phyloP scores from a whole-genome alignment of 2,113 vertebrate species.

The Suricata suricatta region DNA sequence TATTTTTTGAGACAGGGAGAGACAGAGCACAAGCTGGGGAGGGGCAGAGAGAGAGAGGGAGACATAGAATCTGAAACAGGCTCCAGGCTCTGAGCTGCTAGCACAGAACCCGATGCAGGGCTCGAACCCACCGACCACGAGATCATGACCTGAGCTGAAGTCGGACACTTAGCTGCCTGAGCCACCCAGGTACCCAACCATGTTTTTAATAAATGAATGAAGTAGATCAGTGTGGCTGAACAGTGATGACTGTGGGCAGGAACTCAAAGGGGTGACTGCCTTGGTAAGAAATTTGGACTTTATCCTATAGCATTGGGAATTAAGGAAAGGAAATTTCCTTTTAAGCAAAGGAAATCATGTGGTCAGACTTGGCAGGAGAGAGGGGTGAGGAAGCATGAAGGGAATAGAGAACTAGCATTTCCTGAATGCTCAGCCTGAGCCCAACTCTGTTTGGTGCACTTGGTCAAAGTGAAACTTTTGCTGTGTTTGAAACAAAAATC shows the following conservation, averaged over 20 bases:
- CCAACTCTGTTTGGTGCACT: not conserved
- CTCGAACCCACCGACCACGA: too few species aligned
- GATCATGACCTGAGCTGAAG: too few species aligned
- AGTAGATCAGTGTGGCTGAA: not conserved
- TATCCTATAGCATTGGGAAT: not conserved
- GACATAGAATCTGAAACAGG: too few species aligned
- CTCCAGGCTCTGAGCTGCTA: too few species aligned
- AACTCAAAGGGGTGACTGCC: not conserved
- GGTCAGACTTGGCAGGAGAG: not conserved
- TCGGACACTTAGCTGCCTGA: too few species aligned
- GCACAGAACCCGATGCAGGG: too few species aligned
- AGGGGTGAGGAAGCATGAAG: not conserved
- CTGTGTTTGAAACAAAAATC: not conserved
- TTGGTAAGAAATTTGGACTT: not conserved
- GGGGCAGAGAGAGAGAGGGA: too few species aligned
- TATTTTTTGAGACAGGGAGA: too few species aligned
- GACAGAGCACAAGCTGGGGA: too few species aligned
- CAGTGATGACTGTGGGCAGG: not conserved
- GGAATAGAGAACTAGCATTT: not conserved
- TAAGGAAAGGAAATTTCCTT: not conserved
- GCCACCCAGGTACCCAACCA: too few species aligned
- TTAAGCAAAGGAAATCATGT: not conserved
- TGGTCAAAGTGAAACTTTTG: not conserved
- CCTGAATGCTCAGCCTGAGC: not conserved
- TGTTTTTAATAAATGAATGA: not conserved